Evolutionary conservation across 2,113 vertebrate genomes (phyloP).

Genomic region (Cyphomyrus discorhynchus): DNA sequence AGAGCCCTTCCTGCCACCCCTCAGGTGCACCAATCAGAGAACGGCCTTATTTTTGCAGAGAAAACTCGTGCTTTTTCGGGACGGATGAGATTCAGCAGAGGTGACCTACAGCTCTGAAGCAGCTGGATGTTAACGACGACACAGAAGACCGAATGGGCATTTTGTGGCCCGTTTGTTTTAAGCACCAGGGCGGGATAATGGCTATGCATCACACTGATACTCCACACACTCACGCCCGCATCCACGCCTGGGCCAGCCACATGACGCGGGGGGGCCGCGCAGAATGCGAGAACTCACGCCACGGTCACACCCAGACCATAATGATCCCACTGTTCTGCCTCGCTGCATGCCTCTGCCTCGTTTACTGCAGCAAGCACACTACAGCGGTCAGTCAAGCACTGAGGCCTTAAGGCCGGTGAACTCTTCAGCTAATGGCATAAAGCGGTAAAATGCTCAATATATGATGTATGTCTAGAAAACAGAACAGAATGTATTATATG

Average conservation of each 20-base stretch:
- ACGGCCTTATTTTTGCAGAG: slow-evolving; percentile 41
- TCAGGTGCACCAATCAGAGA: slow-evolving; percentile 36
- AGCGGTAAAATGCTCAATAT: not conserved
- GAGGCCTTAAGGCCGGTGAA: not conserved
- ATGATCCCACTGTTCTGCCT: not conserved
- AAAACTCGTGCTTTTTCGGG: slow-evolving; percentile 37
- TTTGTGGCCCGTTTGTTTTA: not conserved
- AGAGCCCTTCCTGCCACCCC: slow-evolving; percentile 19
- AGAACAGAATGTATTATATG: not conserved
- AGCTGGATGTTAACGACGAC: not conserved
- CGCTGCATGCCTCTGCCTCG: not conserved
- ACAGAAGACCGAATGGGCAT: not conserved
- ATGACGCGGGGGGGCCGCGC: not conserved
- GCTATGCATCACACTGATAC: not conserved
- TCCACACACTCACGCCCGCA: not conserved
- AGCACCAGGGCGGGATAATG: not conserved
- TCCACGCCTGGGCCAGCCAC: not conserved
- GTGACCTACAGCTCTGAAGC: not conserved
- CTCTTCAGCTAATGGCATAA: not conserved
- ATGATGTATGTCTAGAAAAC: not conserved
- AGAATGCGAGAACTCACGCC: not conserved
- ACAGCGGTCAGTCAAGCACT: not conserved
- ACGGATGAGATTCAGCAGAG: slow-evolving; percentile 33
- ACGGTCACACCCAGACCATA: not conserved
- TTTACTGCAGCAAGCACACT: not conserved